A percentile compares a stretch with the other conserved stretches of the same genome.
phyloP scores from a whole-genome alignment of 2,888 invertebrate species.

The Eupithecia insigniata region DNA sequence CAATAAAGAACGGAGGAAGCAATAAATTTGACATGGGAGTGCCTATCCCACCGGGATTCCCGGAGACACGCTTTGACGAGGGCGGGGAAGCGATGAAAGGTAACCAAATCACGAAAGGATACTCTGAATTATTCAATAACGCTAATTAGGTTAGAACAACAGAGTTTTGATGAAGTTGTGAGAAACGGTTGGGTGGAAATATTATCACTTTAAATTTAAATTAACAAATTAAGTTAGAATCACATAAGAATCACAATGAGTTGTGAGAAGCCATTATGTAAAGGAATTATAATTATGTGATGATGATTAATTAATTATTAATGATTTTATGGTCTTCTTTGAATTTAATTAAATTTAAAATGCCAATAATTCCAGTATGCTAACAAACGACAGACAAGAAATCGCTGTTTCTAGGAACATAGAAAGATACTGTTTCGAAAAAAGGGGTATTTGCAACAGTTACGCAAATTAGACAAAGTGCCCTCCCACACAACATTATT shows the following conservation, averaged over 20 bases:
- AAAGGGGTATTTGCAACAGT: constrained; percentile 30
- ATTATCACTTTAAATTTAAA: neutral
- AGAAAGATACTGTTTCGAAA: constrained; percentile 11
- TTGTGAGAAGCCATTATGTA: neutral
- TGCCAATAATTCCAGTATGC: neutral
- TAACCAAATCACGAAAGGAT: constrained; percentile 33
- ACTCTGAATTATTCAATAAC: constrained; percentile 40
- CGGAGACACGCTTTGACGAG: constrained; percentile 71
- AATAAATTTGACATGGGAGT: constrained; percentile 76
- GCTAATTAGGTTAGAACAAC: constrained; percentile 41
- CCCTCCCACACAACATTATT: constrained; percentile 53
- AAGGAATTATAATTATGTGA: neutral
- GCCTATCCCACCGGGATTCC: constrained; percentile 66
- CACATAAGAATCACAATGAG: neutral
- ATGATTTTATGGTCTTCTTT: neutral
- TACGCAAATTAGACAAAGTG: constrained; percentile 57
- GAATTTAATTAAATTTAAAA: neutral
- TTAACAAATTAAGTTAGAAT: neutral
- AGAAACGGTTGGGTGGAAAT: neutral
- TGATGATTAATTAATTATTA: no score
- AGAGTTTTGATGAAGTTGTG: constrained; percentile 10
- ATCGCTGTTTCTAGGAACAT: neutral
- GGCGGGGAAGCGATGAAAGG: constrained; percentile 67
- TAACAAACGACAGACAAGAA: neutral
- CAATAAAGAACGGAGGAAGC: constrained; percentile 72